Percentiles rank a stretch among this genome's conserved stretches.
These are phyloP conservation scores for Cerastoderma edule DNA, from an alignment of 2,888 invertebrate species.

Conservation along the genomic window DNA sequence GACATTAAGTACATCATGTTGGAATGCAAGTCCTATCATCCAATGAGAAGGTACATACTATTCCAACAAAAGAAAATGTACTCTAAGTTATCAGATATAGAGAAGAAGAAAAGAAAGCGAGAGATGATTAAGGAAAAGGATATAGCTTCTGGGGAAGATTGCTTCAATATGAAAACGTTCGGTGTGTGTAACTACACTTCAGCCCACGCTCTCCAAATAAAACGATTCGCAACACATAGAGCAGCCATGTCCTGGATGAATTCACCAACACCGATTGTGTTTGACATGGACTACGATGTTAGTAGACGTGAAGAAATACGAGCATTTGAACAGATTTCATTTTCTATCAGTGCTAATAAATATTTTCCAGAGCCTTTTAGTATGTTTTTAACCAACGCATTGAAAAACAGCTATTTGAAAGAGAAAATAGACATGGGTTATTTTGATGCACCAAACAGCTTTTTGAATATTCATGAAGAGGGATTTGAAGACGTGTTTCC, in stretches of 20 bases:
- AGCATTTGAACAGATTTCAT: neutral
- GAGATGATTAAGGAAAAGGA: neutral
- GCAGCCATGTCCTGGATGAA: neutral
- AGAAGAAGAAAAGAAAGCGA: neutral
- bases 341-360: neutral
- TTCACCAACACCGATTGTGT: neutral
- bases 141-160: neutral
- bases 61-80: neutral
- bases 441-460: no score
- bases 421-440: no score
- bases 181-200: neutral
- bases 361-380: neutral
- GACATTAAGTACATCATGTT: neutral
- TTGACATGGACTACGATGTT: conserved; percentile 5
- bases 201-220: neutral
- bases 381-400: no score
- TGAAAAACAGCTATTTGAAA: no score
- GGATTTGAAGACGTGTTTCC: neutral
- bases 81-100: neutral
- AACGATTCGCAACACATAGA: neutral
- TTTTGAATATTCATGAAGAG: neutral
- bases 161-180: no score
- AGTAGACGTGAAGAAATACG: neutral
- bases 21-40: neutral
- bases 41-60: neutral